A percentile compares a stretch with the other conserved stretches of the same genome.
phyloP scores from a whole-genome alignment of 1,140 invertebrate species.

The Bicyclus anynana region DNA sequence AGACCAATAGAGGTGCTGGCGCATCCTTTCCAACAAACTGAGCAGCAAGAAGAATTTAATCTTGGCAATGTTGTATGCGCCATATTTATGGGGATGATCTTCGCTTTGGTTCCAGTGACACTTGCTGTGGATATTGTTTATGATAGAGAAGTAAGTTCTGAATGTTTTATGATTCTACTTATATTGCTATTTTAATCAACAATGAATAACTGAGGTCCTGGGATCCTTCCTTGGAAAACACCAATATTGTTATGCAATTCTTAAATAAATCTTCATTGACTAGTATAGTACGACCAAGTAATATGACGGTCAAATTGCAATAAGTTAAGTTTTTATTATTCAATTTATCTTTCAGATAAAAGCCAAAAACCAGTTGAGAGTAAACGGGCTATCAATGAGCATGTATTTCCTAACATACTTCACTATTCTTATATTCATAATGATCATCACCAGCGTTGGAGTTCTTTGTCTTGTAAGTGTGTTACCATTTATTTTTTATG shows the following conservation, averaged over 20 bases:
- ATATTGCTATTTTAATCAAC: neutral
- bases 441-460: conserved; percentile 82
- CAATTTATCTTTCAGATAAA: conserved; percentile 79
- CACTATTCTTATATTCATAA: conserved; percentile 83
- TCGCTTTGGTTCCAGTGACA: conserved; percentile 85
- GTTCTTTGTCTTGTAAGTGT: conserved; percentile 82
- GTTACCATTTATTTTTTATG: neutral
- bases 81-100: conserved; percentile 87
- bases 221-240: neutral
- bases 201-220: neutral
- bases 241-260: too few relatives aligned
- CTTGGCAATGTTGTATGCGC: conserved; percentile 83
- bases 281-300: too few relatives aligned
- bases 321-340: too few relatives aligned
- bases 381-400: conserved; percentile 87
- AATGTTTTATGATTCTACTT: neutral
- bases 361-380: conserved; percentile 88
- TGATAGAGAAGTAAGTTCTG: conserved; percentile 84
- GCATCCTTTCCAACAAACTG: conserved; percentile 85
- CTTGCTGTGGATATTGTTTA: conserved; percentile 89
- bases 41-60: conserved; percentile 83
- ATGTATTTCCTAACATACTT: conserved; percentile 90
- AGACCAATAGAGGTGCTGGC: conserved; percentile 65
- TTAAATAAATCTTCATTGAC: too few relatives aligned
- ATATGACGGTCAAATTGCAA: too few relatives aligned